Base-by-base conservation (phyloP, 2,888 invertebrate species). In the Odontocolon sp. region DNA sequence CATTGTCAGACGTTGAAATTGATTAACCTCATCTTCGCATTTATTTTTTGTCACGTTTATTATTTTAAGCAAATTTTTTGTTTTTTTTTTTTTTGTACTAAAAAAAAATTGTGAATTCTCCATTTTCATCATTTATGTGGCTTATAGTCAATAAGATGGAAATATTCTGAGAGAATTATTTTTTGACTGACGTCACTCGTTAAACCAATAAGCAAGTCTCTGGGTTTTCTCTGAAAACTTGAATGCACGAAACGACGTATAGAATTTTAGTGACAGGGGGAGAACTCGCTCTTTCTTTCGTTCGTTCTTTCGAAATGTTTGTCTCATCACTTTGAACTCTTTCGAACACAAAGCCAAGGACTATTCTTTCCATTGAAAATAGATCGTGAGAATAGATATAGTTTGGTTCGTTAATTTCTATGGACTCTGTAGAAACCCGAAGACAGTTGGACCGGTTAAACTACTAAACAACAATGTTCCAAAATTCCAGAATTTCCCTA, bases 141-240 rank as follows among this genome's bases (percentile, higher is more conserved):
- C 33, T n/a, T n/a, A n/a, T n/a, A 42, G 42, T 31, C 31, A 56
- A 64, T 11, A 11, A 11, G 40, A 66, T 59, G 28, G 28, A 59
- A 71, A 73, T 67, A 69, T 38, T 36, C 38, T 28, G 14, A 1
- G 33, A 28, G 14, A n/a, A 68, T 36, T 26, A 21, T 70, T 11
- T 47, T 54, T 28, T 8, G 8, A 42, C 57, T 79, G 69, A 79
- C 79, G 74, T 80, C 68, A 77, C 42, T 28, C 31, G 61, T 61
- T 61, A 71, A 23, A 80, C 61, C 80, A 80, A 80, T 77, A 80
- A 80, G 70, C 76, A 63, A 16, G 26, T 26, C 18, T 36, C 33
- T 2, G 16, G 21, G 56, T 59, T 57, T 69, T 47, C 57, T 11
- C 14, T 16, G 57, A 57, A 57, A 23, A 26, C 26, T 8, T 26